Base-by-base conservation (phyloP, 2,888 invertebrate genomes). In the Osedax frankpressi region DNA sequence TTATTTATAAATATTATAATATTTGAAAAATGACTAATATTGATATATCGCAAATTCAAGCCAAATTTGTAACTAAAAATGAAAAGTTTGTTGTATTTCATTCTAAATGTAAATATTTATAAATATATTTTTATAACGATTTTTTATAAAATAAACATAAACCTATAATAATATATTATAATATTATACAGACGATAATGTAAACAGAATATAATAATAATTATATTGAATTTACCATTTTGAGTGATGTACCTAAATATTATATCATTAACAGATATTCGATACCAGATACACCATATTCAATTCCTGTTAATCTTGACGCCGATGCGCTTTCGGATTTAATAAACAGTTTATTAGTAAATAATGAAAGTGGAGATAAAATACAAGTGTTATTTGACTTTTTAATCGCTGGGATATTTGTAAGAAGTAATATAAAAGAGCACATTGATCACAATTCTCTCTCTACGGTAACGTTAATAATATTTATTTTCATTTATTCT, bases 281-380 rank as follows among this genome's bases (percentile, higher is more conserved):
- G 3, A 90, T 94, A 69, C 90, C 93, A 3, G 91, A 93, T 84
- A 89, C 88, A 77, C 92, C 93, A 0, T 90, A 91, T 80, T 90
- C 92, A 24, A 90, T 94, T 27, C 90, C 92, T 72, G 88, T 89
- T 70, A 88, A 88, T 77, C 88, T 91, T 2, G 88, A 89, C 70
- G 83, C 88, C 14, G 85, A 87, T 27, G 90, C 91, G 75, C 86
- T 94, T 14, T 93, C 91, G 82, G 88, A 88, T 28, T 86, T 94
- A 72, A 86, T 94, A 1, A 92, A 93, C 85, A 89, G 91, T 75
- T 82, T 94, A 75, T 44, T 71, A 29, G 73, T 69, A 73, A 78
- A 80, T 77, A 30, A 60, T 71, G 67, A 68, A 71, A 2, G 73
- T 74, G 77, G 71, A 60, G 74, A 65, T 28, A 70, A 67, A 2